Conservation (phyloP, 2,113 vertebrate genomes). For the Pygoscelis antarcticus region DNA sequence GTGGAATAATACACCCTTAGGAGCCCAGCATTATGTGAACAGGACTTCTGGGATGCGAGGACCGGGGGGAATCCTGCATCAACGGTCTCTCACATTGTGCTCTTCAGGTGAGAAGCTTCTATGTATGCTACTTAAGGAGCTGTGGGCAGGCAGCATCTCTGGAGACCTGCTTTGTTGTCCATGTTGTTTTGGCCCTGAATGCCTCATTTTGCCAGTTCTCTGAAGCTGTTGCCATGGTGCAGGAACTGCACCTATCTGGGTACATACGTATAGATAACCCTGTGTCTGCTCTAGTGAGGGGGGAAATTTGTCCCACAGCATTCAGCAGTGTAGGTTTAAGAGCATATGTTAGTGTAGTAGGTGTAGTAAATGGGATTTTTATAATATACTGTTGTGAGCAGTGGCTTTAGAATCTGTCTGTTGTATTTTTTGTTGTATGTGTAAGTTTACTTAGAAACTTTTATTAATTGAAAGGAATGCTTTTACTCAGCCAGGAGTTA, state of each 20-base stretch:
- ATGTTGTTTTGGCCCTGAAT: background rate
- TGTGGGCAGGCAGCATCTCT: background rate
- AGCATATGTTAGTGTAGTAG: background rate
- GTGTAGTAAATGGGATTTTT: background rate
- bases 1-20: fast-evolving
- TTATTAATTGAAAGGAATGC: constrained; percentile 53
- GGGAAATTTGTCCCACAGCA: background rate
- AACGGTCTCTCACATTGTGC: background rate
- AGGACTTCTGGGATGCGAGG: background rate
- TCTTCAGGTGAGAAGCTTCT: background rate
- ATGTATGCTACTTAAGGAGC: fast-evolving
- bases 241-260: background rate
- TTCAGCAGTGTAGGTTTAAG: background rate
- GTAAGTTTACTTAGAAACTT: constrained; percentile 34
- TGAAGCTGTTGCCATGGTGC: background rate
- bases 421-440: background rate
- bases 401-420: background rate
- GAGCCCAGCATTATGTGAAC: background rate
- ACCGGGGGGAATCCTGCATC: background rate
- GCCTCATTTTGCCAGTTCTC: background rate
- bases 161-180: background rate
- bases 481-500: constrained; percentile 55
- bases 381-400: background rate
- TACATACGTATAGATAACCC: background rate
- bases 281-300: background rate